Base-by-base conservation (phyloP, 2,888 invertebrate genomes). In the Drosophila koepferae region DNA sequence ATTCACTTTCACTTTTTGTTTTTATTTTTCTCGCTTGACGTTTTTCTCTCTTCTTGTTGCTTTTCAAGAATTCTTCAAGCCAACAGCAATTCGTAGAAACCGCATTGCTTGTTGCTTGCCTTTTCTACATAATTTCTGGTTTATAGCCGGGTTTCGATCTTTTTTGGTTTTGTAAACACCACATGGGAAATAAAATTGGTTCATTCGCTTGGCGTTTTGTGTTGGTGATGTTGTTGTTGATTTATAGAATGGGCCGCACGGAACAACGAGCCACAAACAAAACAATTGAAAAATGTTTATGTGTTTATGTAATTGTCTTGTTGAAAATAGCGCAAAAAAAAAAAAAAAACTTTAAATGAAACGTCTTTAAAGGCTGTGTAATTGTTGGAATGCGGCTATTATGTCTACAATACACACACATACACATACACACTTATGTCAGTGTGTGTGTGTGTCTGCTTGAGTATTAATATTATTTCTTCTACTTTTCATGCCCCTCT, bases 1-100 rank as follows among this genome's bases (percentile, higher is more conserved):
- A 82, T 74, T 65, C 90, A 87, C 87, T 87, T 87, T 87, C 87
- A 87, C 87, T 87, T 86, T 81, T 80, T 78, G 43, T 63, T 49
- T 63, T 41, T 62, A 31, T 63, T 72, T 64, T 62, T 60, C 61
- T 56, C 46, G 49, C 12, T 23, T 54, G 60, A 1, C 31, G 56
- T 53, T 69, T 12, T 38, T 16, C 14, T 38, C 14, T 60, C 41
- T 56, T 61, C 59, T 64, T 60, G 40, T 60, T 60, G 20, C 28
- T 74, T 63, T 67, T 74, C 61, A 74, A 81, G 82, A 81, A 82
- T 81, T 79, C 72, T 81, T 74, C 58, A 48, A 61, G 68, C 64
- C 60, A 65, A 49, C 63, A 69, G 60, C 66, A 70, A 71, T 80
- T 68, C 63, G 64, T 67, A 63, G 73, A 71, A 80, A 74, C 74